These are phyloP conservation scores for Drosophila longiperda DNA, from an alignment of 2,888 invertebrate species.

Conservation along the genomic window DNA sequence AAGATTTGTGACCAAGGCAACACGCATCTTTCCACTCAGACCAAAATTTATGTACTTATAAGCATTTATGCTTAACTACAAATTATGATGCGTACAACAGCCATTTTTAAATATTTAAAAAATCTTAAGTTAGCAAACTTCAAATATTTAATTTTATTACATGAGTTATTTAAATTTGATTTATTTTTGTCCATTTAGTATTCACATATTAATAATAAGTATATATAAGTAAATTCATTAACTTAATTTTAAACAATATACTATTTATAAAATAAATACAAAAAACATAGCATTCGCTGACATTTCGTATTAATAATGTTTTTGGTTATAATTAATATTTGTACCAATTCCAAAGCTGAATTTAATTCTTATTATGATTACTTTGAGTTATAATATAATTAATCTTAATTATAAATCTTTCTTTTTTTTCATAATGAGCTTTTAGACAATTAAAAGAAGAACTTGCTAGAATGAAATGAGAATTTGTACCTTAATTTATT, in stretches of 20 bases:
- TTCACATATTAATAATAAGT: neutral
- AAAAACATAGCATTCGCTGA: neutral
- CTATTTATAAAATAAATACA: neutral
- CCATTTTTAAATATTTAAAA: neutral
- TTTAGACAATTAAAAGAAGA: neutral
- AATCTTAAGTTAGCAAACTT: neutral
- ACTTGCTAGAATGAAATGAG: neutral
- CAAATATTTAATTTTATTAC: neutral
- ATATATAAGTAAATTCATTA: neutral
- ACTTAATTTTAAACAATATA: neutral
- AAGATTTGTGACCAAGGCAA: slow-evolving; percentile 27
- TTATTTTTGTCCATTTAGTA: neutral
- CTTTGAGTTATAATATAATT: neutral
- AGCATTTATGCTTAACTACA: neutral
- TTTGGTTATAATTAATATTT: neutral
- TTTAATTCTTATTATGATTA: neutral
- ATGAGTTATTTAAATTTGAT: neutral
- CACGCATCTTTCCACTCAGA: neutral
- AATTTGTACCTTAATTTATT: neutral
- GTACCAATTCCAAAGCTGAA: rapidly evolving
- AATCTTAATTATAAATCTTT: neutral
- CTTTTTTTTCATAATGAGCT: neutral
- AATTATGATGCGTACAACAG: neutral
- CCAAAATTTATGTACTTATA: neutral
- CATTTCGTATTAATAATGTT: neutral